Evolutionary conservation across 92 coral and sea anemone species (phyloP), one percentile per base, ranked within the genome.

Genomic region (Phenganax subtilis): DNA sequence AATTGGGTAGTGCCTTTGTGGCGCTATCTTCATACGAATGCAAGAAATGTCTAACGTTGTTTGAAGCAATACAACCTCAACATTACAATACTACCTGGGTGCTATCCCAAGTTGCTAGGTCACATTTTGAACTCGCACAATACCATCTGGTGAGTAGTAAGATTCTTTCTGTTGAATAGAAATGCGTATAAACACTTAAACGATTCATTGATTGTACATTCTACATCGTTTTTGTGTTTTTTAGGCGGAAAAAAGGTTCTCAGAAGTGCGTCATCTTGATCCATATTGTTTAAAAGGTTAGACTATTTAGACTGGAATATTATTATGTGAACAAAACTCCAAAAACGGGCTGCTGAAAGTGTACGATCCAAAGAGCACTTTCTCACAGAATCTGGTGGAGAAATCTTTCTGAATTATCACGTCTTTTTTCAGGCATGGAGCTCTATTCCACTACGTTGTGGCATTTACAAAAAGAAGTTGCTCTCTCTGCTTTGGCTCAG

Each of bases 41-140:
- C 77, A 96, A 90, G 85, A 92, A 96, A 68, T 97, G 97, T 8
- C 77, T 96, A 57, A 58, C 62, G 62, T 75, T 89, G 29, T 96
- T 96, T 61, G 87, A 88, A 8, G 57, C 89, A 51, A 85, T 96
- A 14, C 91, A 93, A 12, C 93, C 92, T 10, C 96, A 92, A 25
- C 99, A 96, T 79, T 88, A 92, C 82, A 96, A 92, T 86, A 96
- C 99, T 12, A 89, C 91, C 27, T 96, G 99, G 99, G 96, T 96
- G 9, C 69, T 96, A 47, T 86, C 96, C 2, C 99, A 96, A 67
- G 96, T 96, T n/a, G 99, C 97, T 7, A 92, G 93, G 3, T 91
- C 87, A 51, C 89, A 96, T 90, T 96, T 96, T 90, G 99, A 96
- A 83, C 92, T 92, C 60, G 99, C 97, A 0, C 93, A 96, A 44